These are phyloP conservation scores for Neofelis nebulosa DNA, from an alignment of 2,113 vertebrate species.

Conservation along the genomic window DNA sequence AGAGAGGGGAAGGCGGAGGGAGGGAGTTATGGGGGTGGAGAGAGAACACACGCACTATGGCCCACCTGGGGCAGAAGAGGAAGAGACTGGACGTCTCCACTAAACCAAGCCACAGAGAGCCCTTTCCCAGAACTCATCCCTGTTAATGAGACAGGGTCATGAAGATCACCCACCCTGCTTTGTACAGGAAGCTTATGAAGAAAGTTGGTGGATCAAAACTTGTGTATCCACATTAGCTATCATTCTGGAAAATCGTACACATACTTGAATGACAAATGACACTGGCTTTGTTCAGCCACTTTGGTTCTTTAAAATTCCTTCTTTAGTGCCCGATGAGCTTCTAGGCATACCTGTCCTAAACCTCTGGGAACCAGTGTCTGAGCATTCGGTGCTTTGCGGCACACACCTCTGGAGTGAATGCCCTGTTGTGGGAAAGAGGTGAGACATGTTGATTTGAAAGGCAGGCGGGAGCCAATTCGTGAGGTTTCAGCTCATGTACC, in stretches of 20 bases:
- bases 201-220: slow-evolving; percentile 19
- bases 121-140: slow-evolving; percentile 50
- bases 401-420: slow-evolving; percentile 5
- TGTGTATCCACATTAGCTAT: background rate
- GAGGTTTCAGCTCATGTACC: slow-evolving; percentile 72
- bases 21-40: background rate
- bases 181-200: slow-evolving; percentile 28
- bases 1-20: background rate
- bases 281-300: background rate
- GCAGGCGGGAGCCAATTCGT: slow-evolving; percentile 54
- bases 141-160: slow-evolving; percentile 60
- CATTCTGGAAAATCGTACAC: background rate
- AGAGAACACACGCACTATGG: background rate
- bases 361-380: slow-evolving; percentile 17
- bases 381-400: background rate
- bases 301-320: background rate
- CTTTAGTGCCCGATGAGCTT: background rate
- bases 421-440: slow-evolving; percentile 62
- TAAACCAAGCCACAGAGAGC: slow-evolving; percentile 44
- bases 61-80: slow-evolving; percentile 53
- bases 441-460: slow-evolving; percentile 74
- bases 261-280: background rate
- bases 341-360: background rate
- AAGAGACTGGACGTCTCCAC: slow-evolving; percentile 57
- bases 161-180: slow-evolving; percentile 8